A percentile compares a stretch with the other conserved stretches of the same genome.
Evolutionary conservation across 2,888 invertebrate genomes (phyloP).

Genomic region (Barypeithes pellucidus): DNA sequence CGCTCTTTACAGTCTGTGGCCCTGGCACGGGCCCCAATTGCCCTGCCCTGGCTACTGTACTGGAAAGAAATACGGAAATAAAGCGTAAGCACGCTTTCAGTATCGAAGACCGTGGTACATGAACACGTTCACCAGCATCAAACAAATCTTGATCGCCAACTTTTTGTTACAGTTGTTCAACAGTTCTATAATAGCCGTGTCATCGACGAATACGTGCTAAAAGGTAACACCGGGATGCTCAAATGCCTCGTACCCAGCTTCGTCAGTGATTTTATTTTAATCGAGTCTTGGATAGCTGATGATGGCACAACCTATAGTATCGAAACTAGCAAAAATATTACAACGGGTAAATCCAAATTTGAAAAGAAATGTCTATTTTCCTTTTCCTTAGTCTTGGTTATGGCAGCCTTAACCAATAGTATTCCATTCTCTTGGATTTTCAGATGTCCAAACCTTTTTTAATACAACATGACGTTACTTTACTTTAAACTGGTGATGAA

Average conservation of each 20-base stretch:
- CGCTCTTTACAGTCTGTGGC: too few relatives aligned
- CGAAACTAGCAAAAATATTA: slow-evolving; percentile 44
- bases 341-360: slow-evolving; percentile 45
- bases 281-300: slow-evolving; percentile 85
- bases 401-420: background rate
- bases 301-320: slow-evolving; percentile 73
- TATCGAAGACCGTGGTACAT: too few relatives aligned
- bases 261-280: slow-evolving; percentile 88
- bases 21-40: too few relatives aligned
- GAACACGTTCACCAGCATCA: too few relatives aligned
- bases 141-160: background rate
- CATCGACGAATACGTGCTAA: slow-evolving; percentile 88
- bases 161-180: slow-evolving; percentile 80
- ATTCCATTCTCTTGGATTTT: background rate
- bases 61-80: too few relatives aligned
- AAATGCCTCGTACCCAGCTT: slow-evolving; percentile 90
- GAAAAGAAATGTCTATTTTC: background rate
- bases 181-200: slow-evolving; percentile 90
- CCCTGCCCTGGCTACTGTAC: too few relatives aligned
- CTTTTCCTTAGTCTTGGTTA: background rate
- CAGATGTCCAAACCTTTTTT: slow-evolving; percentile 5
- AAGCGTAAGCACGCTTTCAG: too few relatives aligned
- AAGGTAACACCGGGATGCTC: slow-evolving; percentile 86
- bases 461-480: too few relatives aligned
- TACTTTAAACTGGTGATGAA: too few relatives aligned